phyloP scores from a whole-genome alignment of 2,888 invertebrate species.

The Eledone cirrhosa region DNA sequence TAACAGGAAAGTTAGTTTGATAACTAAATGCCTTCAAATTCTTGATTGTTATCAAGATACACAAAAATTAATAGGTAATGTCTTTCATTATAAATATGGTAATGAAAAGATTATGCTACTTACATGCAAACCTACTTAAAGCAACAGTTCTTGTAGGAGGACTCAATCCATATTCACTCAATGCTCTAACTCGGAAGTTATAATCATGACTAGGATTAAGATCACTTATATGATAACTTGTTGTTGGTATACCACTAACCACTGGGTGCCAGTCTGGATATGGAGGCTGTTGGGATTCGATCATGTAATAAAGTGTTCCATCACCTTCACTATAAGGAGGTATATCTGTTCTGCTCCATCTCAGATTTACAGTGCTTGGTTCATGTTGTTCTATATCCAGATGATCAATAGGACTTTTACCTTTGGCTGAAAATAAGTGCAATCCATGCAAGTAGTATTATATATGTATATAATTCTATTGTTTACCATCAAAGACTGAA shows the following conservation, averaged over 20 bases:
- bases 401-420: slow-evolving; percentile 49
- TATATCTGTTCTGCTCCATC: slow-evolving; percentile 55
- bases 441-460: too few relatives aligned
- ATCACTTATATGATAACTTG: slow-evolving; percentile 52
- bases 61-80: too few relatives aligned
- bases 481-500: neutral
- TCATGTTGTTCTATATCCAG: slow-evolving; percentile 52
- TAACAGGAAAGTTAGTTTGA: too few relatives aligned
- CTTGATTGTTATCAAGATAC: neutral
- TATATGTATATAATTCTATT: too few relatives aligned
- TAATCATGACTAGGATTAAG: slow-evolving; percentile 77
- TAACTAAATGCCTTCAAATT: too few relatives aligned
- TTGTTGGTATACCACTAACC: slow-evolving; percentile 59
- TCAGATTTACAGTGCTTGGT: slow-evolving; percentile 49
- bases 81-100: too few relatives aligned
- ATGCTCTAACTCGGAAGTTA: slow-evolving; percentile 92
- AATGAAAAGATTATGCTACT: slow-evolving; percentile 17
- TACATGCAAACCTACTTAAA: slow-evolving; percentile 40
- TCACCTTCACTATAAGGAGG: slow-evolving; percentile 50
- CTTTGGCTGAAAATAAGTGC: slow-evolving; percentile 41
- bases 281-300: slow-evolving; percentile 53
- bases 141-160: slow-evolving; percentile 83
- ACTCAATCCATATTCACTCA: slow-evolving; percentile 94
- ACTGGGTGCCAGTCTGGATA: slow-evolving; percentile 60
- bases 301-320: slow-evolving; percentile 55